phyloP scores from a whole-genome alignment of 2,113 vertebrate species.

The Anas platyrhynchos region DNA sequence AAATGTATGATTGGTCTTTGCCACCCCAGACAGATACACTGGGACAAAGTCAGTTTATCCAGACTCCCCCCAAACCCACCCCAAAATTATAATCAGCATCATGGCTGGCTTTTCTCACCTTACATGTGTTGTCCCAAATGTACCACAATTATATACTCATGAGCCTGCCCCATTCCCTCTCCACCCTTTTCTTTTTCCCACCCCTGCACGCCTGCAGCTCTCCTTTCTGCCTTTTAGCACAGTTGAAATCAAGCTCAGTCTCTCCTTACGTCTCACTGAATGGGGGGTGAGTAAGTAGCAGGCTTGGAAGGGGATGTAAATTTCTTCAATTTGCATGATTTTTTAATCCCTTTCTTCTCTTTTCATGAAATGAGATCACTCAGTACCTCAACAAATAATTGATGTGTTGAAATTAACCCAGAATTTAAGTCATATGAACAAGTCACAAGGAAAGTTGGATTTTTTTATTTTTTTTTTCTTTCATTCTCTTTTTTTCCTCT shows the following conservation, averaged over 20 bases:
- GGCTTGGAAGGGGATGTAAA: not conserved
- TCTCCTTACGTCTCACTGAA: not conserved
- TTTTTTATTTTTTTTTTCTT: not conserved
- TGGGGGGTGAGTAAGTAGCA: not conserved
- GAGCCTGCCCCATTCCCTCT: not conserved
- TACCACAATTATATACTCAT: not conserved
- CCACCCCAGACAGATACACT: not conserved
- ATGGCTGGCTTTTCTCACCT: not conserved
- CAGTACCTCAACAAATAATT: not conserved
- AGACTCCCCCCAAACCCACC: not conserved
- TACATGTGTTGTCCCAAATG: not conserved
- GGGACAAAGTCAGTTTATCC: not conserved
- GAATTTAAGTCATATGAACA: not conserved
- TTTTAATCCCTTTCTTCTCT: not conserved
- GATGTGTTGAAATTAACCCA: not conserved
- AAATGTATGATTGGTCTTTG: not conserved
- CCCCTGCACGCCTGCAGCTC: rapidly evolving
- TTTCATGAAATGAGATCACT: not conserved
- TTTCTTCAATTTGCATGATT: not conserved
- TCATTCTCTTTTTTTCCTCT: not conserved
- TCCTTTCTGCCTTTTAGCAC: not conserved
- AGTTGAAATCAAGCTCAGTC: not conserved
- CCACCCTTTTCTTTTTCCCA: not conserved
- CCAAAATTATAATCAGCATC: not conserved
- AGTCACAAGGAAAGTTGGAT: not conserved